phyloP scores from a whole-genome alignment of 2,797 vertebrate genomes.

The Lepilemur ruficaudatus region DNA sequence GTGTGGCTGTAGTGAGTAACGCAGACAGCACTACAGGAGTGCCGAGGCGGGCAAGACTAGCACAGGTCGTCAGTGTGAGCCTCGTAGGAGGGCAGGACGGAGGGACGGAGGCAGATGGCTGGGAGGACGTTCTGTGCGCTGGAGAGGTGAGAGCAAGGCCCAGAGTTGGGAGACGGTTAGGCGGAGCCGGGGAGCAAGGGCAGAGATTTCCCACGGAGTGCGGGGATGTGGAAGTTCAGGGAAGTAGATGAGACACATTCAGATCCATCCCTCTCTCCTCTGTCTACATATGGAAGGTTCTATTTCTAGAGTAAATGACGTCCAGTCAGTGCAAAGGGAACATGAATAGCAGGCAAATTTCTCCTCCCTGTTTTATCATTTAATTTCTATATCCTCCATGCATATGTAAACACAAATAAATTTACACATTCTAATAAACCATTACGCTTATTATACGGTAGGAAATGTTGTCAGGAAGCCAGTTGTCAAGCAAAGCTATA shows the following conservation, averaged over 20 bases:
- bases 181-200: not conserved
- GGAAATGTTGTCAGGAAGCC: constrained; percentile 84
- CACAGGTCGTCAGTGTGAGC: not conserved
- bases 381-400: constrained; percentile 57
- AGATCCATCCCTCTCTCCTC: not conserved
- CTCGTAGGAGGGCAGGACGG: not conserved
- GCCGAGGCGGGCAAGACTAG: not conserved
- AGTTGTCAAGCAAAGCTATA: constrained; percentile 86
- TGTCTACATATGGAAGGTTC: not conserved
- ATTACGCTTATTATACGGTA: constrained; percentile 82
- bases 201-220: not conserved
- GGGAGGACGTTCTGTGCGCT: not conserved
- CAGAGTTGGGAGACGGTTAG: not conserved
- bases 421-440: constrained; percentile 76
- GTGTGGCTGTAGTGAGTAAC: not conserved
- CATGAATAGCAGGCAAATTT: constrained; percentile 35
- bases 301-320: constrained; percentile 9
- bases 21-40: not conserved
- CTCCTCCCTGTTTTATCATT: constrained; percentile 70
- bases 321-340: not conserved
- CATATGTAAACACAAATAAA: constrained; percentile 76
- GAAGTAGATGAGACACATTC: not conserved
- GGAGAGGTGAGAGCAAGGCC: not conserved
- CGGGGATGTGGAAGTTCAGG: not conserved
- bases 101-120: not conserved